Percentiles rank a stretch among this genome's conserved stretches.
These are phyloP conservation scores for Myathropa florea DNA, from an alignment of 2,888 invertebrate species.

Conservation along the genomic window DNA sequence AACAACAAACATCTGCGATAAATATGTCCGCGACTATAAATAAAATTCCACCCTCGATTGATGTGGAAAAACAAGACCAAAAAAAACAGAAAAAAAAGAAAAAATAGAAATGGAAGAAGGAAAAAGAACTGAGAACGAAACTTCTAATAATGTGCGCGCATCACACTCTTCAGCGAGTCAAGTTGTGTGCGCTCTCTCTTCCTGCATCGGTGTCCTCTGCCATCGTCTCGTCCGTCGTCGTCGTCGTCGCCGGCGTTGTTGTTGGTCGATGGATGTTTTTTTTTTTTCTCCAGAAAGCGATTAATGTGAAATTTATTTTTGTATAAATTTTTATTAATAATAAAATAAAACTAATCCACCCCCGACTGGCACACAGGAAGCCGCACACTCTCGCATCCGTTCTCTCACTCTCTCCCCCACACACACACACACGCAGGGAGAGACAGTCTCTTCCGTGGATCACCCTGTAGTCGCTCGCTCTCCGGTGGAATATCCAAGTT, in stretches of 20 bases:
- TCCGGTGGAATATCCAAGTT: too few species aligned
- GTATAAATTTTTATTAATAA: slow-evolving; percentile 61
- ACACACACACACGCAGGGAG: background rate
- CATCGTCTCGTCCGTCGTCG: background rate
- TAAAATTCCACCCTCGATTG: slow-evolving; percentile 60
- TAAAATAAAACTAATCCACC: slow-evolving; percentile 62
- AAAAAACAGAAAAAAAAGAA: background rate
- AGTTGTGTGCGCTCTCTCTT: background rate
- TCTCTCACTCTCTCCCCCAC: background rate
- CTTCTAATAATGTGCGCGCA: background rate
- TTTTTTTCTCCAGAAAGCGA: slow-evolving; percentile 22
- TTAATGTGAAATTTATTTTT: slow-evolving; percentile 50
- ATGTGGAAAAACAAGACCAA: background rate
- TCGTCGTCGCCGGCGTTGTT: background rate
- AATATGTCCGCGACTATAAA: slow-evolving; percentile 67
- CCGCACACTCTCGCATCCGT: background rate
- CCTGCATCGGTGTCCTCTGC: background rate
- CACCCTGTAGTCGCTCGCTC: background rate
- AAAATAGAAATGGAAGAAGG: background rate
- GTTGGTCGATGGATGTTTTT: background rate
- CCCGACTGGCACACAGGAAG: slow-evolving; percentile 16
- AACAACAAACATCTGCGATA: slow-evolving; percentile 66
- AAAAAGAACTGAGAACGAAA: background rate
- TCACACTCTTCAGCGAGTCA: background rate
- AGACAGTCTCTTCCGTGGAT: background rate